Base-by-base conservation (phyloP, 2,888 invertebrate species). In the Ctena decussata region DNA sequence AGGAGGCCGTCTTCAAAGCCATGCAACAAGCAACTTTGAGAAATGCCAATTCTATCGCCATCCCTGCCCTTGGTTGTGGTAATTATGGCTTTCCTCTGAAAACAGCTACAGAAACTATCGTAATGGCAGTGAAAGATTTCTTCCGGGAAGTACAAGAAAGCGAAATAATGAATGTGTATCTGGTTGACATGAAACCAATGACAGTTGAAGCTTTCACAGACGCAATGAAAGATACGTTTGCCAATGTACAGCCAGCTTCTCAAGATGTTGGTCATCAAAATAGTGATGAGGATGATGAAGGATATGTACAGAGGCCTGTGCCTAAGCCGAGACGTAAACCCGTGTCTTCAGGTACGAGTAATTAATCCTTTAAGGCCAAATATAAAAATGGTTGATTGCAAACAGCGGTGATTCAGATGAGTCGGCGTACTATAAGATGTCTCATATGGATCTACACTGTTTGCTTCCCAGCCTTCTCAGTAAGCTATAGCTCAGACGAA, bases 61-160 rank as follows among this genome's bases (percentile, higher is more conserved):
- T 94, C n/a, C 94, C 94, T 32, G 93, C 93, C 11, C 81, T 94
- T 18, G 91, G 93, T 30, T 91, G 93, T 41, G 93, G 93, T 39
- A 80, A 71, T n/a, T 74, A 41, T 49, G 74, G 74, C 1, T 74
- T 70, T 35, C 85, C 83, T 8, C 80, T 77, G 21, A 80, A 81
- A 49, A 65, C 44, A 24, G 83, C 85, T 27, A 83, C 85, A 32
- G 35, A 30, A 24, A 49, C 79, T 2, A 87, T 87, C 41, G 83
- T 74, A 11, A 71, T 74, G 30, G 78, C 87, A 6, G 83, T 90
- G 6, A 85, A 83, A 57, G 82, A 86, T 30, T 89, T 82, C 41
- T 86, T 91, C 71, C 78, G 83, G 18, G 78, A 86, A 44, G 82
- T 79, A 15, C 71, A 77, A 21, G 80, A 86, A 1, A 82, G 77